A percentile compares a stretch with the other conserved stretches of the same genome.
Conservation (phyloP, 1,140 invertebrate species). For the Neodiprion fabricii region DNA sequence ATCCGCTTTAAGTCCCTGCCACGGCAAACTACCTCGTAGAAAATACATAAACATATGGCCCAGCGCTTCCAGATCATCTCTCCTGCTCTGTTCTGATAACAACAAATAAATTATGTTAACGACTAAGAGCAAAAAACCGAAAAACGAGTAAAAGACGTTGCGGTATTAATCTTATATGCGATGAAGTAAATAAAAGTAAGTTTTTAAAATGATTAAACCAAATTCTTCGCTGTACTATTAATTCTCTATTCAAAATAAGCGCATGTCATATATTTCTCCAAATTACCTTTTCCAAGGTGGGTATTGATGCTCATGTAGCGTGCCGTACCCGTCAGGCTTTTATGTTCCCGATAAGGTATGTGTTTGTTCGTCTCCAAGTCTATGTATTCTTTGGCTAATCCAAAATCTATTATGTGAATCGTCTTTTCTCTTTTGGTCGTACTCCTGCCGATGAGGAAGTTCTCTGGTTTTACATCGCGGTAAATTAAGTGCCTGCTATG, state of each 20-base stretch:
- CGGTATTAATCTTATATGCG: constrained; percentile 18
- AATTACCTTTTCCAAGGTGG: constrained; percentile 95
- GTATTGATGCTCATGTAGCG: constrained; percentile 99
- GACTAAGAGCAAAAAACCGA: constrained; percentile 7
- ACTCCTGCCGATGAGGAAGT: constrained; percentile 98
- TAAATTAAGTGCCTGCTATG: constrained; percentile 99
- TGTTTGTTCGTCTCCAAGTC: constrained; percentile 99
- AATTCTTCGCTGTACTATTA: no score
- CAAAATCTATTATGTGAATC: constrained; percentile 99
- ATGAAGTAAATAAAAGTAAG: constrained; percentile 25
- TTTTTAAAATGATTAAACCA: neutral
- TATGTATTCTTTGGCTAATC: constrained; percentile 99
- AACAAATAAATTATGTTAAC: constrained; percentile 28
- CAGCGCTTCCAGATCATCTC: constrained; percentile 98
- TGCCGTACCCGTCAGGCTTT: constrained; percentile 96
- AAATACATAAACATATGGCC: constrained; percentile 99
- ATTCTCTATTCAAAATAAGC: neutral
- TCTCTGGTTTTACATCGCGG: constrained; percentile 99
- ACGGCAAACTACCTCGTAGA: constrained; percentile 96
- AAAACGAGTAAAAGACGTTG: constrained; percentile 13
- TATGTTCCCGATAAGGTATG: constrained; percentile 99
- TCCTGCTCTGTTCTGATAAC: constrained; percentile 92
- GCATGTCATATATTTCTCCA: neutral
- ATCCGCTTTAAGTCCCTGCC: constrained; percentile 99
- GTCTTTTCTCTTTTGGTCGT: constrained; percentile 98